Conservation (phyloP, 2,888 invertebrate genomes). For the Scaptomyza cyrtandrae region DNA sequence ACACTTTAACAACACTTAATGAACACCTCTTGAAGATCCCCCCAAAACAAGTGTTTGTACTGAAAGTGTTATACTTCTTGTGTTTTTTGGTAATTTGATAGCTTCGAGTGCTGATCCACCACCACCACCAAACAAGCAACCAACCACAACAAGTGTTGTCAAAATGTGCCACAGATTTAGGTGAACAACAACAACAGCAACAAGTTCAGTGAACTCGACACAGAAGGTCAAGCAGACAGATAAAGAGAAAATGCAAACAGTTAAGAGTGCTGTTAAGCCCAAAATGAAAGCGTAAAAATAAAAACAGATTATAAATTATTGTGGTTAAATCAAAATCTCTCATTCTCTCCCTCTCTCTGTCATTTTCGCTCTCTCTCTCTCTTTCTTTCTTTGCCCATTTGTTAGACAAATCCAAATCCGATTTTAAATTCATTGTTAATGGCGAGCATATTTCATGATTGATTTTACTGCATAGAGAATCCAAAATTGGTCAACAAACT, state of each 20-base stretch:
- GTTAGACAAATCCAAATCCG: slow-evolving; percentile 61
- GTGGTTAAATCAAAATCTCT: not conserved
- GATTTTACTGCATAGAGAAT: slow-evolving; percentile 46
- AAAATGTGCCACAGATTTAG: slow-evolving; percentile 59
- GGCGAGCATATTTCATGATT: slow-evolving; percentile 71
- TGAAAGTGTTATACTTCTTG: slow-evolving; percentile 49
- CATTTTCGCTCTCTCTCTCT: not conserved
- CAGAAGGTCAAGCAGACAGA: slow-evolving; percentile 42
- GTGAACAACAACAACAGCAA: slow-evolving; percentile 33
- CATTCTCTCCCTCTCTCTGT: not conserved
- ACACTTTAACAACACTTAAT: slow-evolving; percentile 48
- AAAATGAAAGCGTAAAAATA: slow-evolving; percentile 7
- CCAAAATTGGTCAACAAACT: slow-evolving; percentile 53
- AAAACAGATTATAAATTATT: slow-evolving; percentile 1
- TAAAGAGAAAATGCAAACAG: slow-evolving; percentile 25
- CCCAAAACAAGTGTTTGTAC: slow-evolving; percentile 22
- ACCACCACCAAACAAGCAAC: slow-evolving; percentile 10
- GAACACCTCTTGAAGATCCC: slow-evolving; percentile 29
- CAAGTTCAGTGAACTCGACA: slow-evolving; percentile 62
- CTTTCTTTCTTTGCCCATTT: not conserved
- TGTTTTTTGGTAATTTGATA: slow-evolving; percentile 66
- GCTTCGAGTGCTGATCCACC: slow-evolving; percentile 33
- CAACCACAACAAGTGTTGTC: slow-evolving; percentile 49
- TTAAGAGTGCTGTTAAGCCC: slow-evolving; percentile 48
- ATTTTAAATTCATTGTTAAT: slow-evolving; percentile 72